These are phyloP conservation scores for Eristalis pertinax DNA, from an alignment of 2,888 invertebrate genomes.

Conservation along the genomic window DNA sequence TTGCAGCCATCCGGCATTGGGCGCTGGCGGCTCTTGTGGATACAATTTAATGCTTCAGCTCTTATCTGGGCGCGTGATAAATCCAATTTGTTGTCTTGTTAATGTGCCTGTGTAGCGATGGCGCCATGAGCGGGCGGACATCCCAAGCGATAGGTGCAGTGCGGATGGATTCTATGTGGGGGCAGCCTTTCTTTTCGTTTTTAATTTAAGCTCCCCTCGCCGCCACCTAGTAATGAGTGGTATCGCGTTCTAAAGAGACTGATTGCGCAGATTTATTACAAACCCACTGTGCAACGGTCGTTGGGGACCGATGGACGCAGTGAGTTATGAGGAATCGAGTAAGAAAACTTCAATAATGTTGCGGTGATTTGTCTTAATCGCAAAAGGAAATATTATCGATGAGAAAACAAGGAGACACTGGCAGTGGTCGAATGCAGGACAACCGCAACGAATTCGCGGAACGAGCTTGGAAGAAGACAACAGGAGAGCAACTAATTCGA, in stretches of 20 bases:
- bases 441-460: not conserved
- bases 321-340: constrained; percentile 20
- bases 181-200: not conserved
- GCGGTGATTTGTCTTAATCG: constrained; percentile 37
- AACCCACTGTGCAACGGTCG: not conserved
- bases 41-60: constrained; percentile 42
- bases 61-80: constrained; percentile 41
- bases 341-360: constrained; percentile 33
- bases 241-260: constrained; percentile 39
- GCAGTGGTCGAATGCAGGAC: not conserved
- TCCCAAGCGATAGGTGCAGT: not conserved
- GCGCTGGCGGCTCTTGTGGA: constrained; percentile 17
- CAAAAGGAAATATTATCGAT: constrained; percentile 4
- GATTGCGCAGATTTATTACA: constrained; percentile 44
- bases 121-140: not conserved
- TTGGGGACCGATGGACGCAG: not conserved
- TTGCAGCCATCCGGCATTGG: constrained; percentile 33
- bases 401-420: not conserved
- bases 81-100: constrained; percentile 61
- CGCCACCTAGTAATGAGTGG: constrained; percentile 24
- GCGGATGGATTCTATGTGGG: not conserved
- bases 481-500: not conserved
- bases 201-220: constrained; percentile 25
- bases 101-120: constrained; percentile 44
- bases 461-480: not conserved